Conservation (phyloP, 2,797 vertebrate species). For the Onychomys leucogaster region DNA sequence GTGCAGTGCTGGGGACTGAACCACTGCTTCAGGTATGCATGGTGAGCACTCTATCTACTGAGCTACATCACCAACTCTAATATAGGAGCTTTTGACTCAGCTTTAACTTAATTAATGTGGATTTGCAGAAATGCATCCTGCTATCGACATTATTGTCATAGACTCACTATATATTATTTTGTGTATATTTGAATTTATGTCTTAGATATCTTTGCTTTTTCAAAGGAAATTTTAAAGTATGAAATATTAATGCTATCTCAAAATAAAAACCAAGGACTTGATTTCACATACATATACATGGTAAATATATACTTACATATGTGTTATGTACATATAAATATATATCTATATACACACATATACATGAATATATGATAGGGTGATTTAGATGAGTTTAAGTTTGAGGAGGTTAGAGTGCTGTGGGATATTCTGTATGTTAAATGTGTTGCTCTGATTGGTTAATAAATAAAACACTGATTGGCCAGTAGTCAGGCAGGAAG, state of each 20-base stretch:
- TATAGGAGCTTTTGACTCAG: background rate
- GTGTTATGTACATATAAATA: too few species aligned
- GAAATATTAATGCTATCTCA: conserved; percentile 39
- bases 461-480: too few species aligned
- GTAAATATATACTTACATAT: background rate
- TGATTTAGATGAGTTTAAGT: background rate
- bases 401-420: too few species aligned
- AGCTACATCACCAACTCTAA: background rate
- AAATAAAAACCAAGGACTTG: background rate
- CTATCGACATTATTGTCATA: background rate
- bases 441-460: too few species aligned
- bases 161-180: conserved; percentile 10
- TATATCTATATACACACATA: background rate
- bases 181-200: background rate
- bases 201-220: conserved; percentile 33
- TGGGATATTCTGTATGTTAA: too few species aligned
- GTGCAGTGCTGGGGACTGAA: background rate
- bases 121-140: background rate
- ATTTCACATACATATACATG: background rate
- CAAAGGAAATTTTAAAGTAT: conserved; percentile 12
- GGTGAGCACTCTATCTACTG: background rate
- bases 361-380: background rate
- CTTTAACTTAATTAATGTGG: conserved; percentile 3
- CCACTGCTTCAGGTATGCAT: background rate
- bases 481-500: too few species aligned